Conservation (phyloP, 2,113 vertebrate genomes). For the Tragelaphus buxtoni region DNA sequence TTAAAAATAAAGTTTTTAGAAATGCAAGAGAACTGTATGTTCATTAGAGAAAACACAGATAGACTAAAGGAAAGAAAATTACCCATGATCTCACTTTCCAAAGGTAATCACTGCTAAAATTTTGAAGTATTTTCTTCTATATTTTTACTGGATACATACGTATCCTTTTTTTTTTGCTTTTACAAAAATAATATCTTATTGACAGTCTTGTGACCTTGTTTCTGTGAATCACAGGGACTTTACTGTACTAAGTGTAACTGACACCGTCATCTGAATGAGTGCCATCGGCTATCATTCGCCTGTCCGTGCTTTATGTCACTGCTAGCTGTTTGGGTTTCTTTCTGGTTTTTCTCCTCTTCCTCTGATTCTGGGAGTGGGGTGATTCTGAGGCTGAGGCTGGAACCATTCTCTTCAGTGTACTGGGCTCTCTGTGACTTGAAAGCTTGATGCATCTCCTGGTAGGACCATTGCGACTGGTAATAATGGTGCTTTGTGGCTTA, state of each 20-base stretch:
- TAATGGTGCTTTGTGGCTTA: constrained; percentile 64
- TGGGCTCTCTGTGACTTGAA: constrained; percentile 46
- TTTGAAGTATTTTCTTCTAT: constrained; percentile 19
- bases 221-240: background rate
- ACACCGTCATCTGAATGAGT: background rate
- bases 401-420: background rate
- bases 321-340: background rate
- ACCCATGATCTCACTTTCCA: background rate
- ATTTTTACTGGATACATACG: background rate
- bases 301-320: accelerated
- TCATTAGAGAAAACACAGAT: background rate
- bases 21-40: background rate
- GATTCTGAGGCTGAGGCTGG: background rate
- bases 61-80: background rate
- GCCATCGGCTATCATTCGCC: accelerated
- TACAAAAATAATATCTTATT: background rate
- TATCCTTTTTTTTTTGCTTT: background rate
- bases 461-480: background rate
- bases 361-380: background rate
- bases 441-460: constrained; percentile 5
- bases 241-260: too few species aligned
- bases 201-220: background rate
- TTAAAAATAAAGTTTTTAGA: background rate
- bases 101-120: background rate
- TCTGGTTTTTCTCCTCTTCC: background rate